These are phyloP conservation scores for Corythoichthys intestinalis DNA, from an alignment of 2,113 vertebrate species.

Conservation along the genomic window DNA sequence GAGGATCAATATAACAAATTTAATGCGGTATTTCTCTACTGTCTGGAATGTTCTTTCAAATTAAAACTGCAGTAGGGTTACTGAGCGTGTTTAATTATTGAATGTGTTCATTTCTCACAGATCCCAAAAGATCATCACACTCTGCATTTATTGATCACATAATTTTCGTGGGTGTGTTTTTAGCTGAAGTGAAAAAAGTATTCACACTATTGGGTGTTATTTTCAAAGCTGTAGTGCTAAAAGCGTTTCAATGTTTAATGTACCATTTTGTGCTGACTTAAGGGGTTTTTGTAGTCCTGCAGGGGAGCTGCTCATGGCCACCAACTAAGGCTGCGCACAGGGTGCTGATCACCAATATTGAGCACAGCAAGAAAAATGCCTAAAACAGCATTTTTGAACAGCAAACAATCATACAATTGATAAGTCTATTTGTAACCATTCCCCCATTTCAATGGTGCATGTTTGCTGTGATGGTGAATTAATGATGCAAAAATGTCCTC, in stretches of 20 bases:
- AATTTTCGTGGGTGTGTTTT: conserved; percentile 4
- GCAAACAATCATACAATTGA: neutral
- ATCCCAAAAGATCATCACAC: neutral
- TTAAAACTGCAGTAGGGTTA: conserved; percentile 2
- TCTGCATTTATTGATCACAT: conserved; percentile 6
- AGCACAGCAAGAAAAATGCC: neutral
- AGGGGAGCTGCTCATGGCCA: conserved; percentile 9
- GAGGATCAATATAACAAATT: conserved; percentile 62
- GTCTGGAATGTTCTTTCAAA: conserved; percentile 18
- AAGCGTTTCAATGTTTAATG: conserved; percentile 26
- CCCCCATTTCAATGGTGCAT: neutral
- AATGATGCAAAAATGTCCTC: neutral
- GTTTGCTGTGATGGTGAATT: conserved; percentile 6
- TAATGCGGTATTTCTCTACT: conserved; percentile 32
- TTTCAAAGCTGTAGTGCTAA: conserved; percentile 38
- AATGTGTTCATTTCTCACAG: conserved; percentile 5
- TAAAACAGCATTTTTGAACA: conserved; percentile 6
- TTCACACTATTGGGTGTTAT: conserved; percentile 13
- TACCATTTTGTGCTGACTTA: conserved; percentile 9
- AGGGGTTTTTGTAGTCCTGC: conserved; percentile 4
- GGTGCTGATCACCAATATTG: conserved; percentile 3
- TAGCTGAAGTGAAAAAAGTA: conserved; percentile 7
- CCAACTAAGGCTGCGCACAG: conserved; percentile 5
- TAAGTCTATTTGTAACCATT: neutral
- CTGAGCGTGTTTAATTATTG: neutral